Evolutionary conservation across 2,113 vertebrate genomes (phyloP), one percentile per base, ranked within the genome.

Genomic region (Zapornia atra): DNA sequence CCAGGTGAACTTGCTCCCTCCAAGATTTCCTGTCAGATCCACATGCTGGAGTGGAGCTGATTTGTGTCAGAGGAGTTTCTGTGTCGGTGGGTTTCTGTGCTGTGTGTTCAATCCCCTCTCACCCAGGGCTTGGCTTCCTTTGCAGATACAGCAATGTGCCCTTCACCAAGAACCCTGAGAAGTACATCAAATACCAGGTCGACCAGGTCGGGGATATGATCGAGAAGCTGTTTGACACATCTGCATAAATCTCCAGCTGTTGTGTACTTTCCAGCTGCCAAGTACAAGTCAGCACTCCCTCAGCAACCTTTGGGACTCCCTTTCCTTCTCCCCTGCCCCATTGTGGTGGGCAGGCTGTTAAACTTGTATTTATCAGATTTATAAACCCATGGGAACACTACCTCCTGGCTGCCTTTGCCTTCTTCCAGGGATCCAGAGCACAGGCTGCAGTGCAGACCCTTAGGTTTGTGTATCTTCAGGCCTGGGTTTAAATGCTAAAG

Each of bases 171-270:
- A 99, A 99, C 97, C 98, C 98, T 0, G 99, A 99, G 96, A 99
- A 99, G 93, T 99, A 99, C 90, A 98, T 99, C 97, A 99, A 99
- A 94, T 99, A 99, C 92, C 98, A 98, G 2, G 98, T 99, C 0
- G 99, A 99, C 48, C 99, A 99, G 42, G 99, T 99, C 83, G 99
- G 99, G 63, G 99, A 99, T 70, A 99, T 99, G 99, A 99, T 99
- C 0, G 99, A 99, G 50, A 99, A 97, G 96, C 98, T 99, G 57
- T 99, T 99, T 28, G 99, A 99, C 97, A 99, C 99, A 8, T 99
- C 99, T 0, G 99, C 99, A 33, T 99, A 96, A 98, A 69, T 82
- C 68, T 57, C 38, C 9, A 34, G 18, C 66, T 57, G 36, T 25
- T 0, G 0, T 38, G 77, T 75, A 14, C 61, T 63, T 48, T 91